Evolutionary conservation across 1,140 invertebrate species (phyloP), one percentile per base, ranked within the genome.

Genomic region (Eriosoma lanigerum): DNA sequence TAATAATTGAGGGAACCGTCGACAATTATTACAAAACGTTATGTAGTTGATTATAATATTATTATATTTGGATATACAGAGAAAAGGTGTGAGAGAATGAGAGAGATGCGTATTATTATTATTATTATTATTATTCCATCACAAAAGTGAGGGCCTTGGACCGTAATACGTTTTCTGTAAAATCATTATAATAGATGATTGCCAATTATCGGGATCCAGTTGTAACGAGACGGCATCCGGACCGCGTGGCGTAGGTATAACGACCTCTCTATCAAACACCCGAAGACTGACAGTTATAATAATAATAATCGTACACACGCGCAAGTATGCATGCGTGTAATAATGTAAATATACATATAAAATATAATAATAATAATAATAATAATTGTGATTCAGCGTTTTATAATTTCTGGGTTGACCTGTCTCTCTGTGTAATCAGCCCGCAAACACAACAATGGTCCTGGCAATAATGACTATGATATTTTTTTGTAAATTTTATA

Each of bases 381-480:
- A 38, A 38, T 38, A 38, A 76, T 76, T 78, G 56, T 78, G 75
- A 78, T 78, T 78, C 75, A 78, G 75, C 75, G 32, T 78, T 78
- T 78, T 78, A 62, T 78, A 78, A 78, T 78, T 78, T 78, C 38
- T 78, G 56, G 54, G 75, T 78, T 78, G 75, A 78, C 75, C 58
- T 78, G 75, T 78, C 75, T 78, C 56, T 62, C 29, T 9, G 32
- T 46, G 75, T 78, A 78, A 78, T 78, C 75, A 78, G 75, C 75
- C 75, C 75, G 62, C 75, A n/a, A n/a, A 78, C 75, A 78, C 75
- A 78, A 78, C 75, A 78, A 78, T 78, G 56, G 75, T 78, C 75
- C 75, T 78, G 75, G 75, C 56, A 78, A 78, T 78, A 78, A 78
- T 78, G 75, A 78, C 75, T 78, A 21, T 56, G 32, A 78, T 60